Base-by-base conservation (phyloP, 1,140 invertebrate species). In the Dendrolimus punctatus region DNA sequence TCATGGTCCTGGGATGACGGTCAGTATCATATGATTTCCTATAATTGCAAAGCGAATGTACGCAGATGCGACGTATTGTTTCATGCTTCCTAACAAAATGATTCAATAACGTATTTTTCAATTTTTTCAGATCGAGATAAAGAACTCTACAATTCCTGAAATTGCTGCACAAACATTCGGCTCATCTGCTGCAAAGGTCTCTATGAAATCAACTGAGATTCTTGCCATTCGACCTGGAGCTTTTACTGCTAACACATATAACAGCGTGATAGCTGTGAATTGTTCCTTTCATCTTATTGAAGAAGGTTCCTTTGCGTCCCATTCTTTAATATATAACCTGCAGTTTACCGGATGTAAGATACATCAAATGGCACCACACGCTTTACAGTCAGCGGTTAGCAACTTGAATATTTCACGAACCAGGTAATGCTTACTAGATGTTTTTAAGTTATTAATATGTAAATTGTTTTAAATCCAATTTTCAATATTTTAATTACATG, bases 341-440 rank as follows among this genome's bases (percentile, higher is more conserved):
- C 87, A 89, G 60, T 85, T 94, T 23, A 78, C 85, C 50, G 90
- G 91, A 36, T 91, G 91, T 46, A 88, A 76, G 61, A 79, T 94
- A 37, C 76, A 87, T 37, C 81, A 73, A 7, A 67, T 94, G 38
- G 80, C 88, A 58, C 82, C 76, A 0, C 88, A 88, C 62, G 91
- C 92, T n/a, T 81, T 94, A 43, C 85, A 82, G 49, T 92, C 91
- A 8, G 91, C 89, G 40, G 86, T 92, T 43, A 88, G 83, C 37
- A 91, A 91, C 68, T 84, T 94, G 45, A 90, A 90, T 45, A 87
- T 94, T 68, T 87, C 91, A 66, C 85, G 91, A 85, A 91, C 91
- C 51, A 90, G 80, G 92, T 93, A 80, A 88, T 82, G 6, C 6
- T n/a, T n/a, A 45, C 43, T 23, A 1, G 1, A 23, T 23, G 3